These are phyloP conservation scores for Chaenocephalus aceratus DNA, from an alignment of 2,113 vertebrate genomes.

Conservation along the genomic window DNA sequence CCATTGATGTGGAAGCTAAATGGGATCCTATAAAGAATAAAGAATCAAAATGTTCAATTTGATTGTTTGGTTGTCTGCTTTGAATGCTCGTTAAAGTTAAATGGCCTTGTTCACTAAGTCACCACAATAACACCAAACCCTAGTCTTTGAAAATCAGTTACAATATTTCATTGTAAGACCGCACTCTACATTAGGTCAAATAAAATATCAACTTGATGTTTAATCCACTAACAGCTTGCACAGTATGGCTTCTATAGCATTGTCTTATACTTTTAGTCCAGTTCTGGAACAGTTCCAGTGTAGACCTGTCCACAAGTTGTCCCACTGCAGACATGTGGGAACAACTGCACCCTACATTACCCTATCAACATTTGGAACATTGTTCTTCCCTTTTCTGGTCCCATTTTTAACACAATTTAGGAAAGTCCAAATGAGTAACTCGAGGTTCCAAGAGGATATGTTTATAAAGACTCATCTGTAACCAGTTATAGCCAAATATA, in stretches of 20 bases:
- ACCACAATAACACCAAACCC: background rate
- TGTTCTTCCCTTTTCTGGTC: conserved; percentile 2
- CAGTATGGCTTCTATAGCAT: conserved; percentile 22
- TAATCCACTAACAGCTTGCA: conserved; percentile 30
- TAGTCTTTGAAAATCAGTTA: background rate
- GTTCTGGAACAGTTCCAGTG: conserved; percentile 44
- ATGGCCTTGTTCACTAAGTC: conserved; percentile 1
- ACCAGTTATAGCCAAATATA: background rate
- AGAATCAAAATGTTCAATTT: background rate
- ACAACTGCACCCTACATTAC: conserved; percentile 23
- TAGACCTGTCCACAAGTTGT: conserved; percentile 34
- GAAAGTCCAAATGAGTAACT: background rate
- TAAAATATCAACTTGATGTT: background rate
- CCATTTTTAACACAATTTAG: background rate
- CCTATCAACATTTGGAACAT: conserved; percentile 20
- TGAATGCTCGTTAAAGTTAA: background rate
- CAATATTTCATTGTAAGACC: background rate
- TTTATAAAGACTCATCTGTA: conserved; percentile 16
- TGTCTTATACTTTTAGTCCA: conserved; percentile 19
- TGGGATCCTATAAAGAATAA: background rate
- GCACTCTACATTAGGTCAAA: conserved; percentile 1
- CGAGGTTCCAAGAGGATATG: background rate
- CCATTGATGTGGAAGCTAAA: background rate
- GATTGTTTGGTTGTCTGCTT: background rate
- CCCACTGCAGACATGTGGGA: conserved; percentile 45